Base-by-base conservation (phyloP, 2,113 vertebrate species). In the Hemibagrus wyckioides region DNA sequence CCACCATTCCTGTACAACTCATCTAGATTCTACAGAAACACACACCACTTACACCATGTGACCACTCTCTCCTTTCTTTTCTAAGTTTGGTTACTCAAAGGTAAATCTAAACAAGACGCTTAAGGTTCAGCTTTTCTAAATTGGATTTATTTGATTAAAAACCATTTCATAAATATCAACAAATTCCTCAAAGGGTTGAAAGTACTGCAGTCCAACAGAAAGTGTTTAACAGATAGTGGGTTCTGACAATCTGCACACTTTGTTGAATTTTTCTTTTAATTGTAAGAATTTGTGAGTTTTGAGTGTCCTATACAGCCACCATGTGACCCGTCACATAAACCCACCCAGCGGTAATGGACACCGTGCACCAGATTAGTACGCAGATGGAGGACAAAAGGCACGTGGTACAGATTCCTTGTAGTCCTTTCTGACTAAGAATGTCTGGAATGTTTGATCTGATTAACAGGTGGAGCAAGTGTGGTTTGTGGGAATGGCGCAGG, bases 1-100 rank as follows among this genome's bases (percentile, higher is more conserved):
- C 91, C 92, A 86, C 41, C 19, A 33, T 44, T 79, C 86, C 88
- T 89, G 88, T 91, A 89, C 86, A 90, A 87, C 89, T 87, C 50
- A 76, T 3, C 36, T 67, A 69, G 21, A 80, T 6, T 13, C 2
- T 52, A 52, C 41, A 44, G 23, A 28, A 75, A 48, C 11, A 73
- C 28, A 19, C 25, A 76, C 23, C 25, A n/a, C 48, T 25, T 25
- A 41, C 69, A 41, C 21, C 33, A 41, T n/a, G 9, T n/a, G n/a
- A n/a, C n/a, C n/a, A n/a, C n/a, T n/a, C n/a, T n/a, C n/a, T n/a
- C n/a, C n/a, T n/a, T n/a, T n/a, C n/a, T n/a, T n/a, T n/a, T n/a
- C n/a, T n/a, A n/a, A n/a, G n/a, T n/a, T n/a, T n/a, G n/a, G n/a
- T n/a, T n/a, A n/a, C n/a, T n/a, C n/a, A n/a, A n/a, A n/a, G n/a